Conservation (phyloP, 1,140 invertebrate genomes). For the Neoseiulus cucumeris region DNA sequence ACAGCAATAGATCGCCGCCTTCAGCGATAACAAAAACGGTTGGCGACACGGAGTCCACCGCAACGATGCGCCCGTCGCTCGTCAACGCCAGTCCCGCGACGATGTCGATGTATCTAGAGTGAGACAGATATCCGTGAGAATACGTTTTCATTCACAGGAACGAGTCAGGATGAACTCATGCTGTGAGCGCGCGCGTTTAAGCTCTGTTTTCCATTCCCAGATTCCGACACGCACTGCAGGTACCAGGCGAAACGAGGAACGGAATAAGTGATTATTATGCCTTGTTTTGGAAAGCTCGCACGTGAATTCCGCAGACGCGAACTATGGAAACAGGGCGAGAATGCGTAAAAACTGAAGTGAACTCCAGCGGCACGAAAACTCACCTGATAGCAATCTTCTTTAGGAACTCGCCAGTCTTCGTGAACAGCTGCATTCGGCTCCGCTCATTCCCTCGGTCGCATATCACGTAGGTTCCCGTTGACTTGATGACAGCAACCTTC, state of each 20-base stretch:
- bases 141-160: constrained; percentile 5
- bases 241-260: too few relatives aligned
- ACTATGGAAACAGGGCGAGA: neutral
- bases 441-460: constrained; percentile 88
- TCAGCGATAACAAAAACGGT: constrained; percentile 86
- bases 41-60: constrained; percentile 88
- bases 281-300: constrained; percentile 8
- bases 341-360: too few relatives aligned
- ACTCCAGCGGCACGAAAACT: neutral
- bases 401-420: constrained; percentile 39
- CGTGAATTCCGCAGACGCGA: neutral
- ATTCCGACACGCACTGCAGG: too few relatives aligned
- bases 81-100: constrained; percentile 87
- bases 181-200: too few relatives aligned
- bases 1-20: constrained; percentile 64
- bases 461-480: constrained; percentile 72
- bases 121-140: too few relatives aligned
- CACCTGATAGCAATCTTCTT: constrained; percentile 66
- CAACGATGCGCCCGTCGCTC: constrained; percentile 69
- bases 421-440: constrained; percentile 83
- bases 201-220: too few relatives aligned
- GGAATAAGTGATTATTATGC: neutral
- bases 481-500: constrained; percentile 76
- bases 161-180: neutral
- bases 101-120: constrained; percentile 72